Conservation (phyloP, 2,113 vertebrate genomes). For the Neogale vison region DNA sequence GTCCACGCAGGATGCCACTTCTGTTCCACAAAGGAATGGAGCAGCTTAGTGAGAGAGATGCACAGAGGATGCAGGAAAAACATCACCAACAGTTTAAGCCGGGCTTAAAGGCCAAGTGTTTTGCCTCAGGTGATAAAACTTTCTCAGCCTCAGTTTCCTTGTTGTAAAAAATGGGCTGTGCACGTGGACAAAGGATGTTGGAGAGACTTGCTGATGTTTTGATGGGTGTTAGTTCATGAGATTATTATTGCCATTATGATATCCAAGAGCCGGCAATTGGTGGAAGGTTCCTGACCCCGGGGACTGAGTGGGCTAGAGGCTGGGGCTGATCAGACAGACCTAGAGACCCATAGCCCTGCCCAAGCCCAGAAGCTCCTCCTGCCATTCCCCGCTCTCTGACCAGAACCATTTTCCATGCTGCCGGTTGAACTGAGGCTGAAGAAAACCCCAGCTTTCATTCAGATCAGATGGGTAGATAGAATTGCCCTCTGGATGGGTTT, state of each 20-base stretch:
- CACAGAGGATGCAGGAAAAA: not conserved
- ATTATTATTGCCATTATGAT: not conserved
- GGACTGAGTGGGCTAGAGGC: not conserved
- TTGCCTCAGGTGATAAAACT: not conserved
- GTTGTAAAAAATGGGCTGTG: not conserved
- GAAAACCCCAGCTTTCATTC: not conserved
- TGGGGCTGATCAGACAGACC: not conserved
- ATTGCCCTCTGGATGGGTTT: not conserved
- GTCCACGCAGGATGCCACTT: not conserved
- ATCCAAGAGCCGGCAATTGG: not conserved
- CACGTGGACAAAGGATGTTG: not conserved
- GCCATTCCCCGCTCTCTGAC: not conserved
- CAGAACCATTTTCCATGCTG: not conserved
- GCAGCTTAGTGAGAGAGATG: not conserved
- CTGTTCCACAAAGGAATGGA: not conserved
- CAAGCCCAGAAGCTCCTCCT: not conserved
- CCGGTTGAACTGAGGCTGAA: not conserved
- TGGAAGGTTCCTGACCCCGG: not conserved
- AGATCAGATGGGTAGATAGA: not conserved
- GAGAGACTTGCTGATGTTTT: not conserved
- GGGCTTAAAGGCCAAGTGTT: not conserved
- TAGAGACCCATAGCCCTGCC: not conserved
- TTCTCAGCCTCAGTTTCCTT: slow-evolving; percentile 22
- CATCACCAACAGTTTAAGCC: not conserved
- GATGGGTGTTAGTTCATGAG: not conserved